Percentiles rank a stretch among this genome's conserved stretches.
Evolutionary conservation across 2,888 invertebrate species (phyloP).

Genomic region (Leptopilina syphax): DNA sequence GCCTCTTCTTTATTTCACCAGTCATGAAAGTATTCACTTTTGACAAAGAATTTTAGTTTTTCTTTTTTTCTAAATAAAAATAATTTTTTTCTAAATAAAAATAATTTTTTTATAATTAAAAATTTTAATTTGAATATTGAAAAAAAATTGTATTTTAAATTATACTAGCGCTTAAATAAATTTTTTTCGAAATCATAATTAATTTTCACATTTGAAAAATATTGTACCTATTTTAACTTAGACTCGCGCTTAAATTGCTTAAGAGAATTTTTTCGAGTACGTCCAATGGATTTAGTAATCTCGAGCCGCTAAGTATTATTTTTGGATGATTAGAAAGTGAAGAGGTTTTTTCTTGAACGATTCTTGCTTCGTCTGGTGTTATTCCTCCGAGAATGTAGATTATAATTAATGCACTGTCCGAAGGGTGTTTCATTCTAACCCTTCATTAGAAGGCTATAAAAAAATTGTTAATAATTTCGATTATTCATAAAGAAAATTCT

Average conservation of each 20-base stretch:
- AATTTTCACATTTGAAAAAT: no score
- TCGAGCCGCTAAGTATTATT: conserved; percentile 71
- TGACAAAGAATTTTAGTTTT: no score
- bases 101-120: no score
- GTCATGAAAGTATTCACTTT: no score
- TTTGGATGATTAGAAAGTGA: conserved; percentile 53
- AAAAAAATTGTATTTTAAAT: no score
- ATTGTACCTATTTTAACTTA: neutral
- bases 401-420: conserved; percentile 82
- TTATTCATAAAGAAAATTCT: neutral
- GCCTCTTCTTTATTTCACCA: no score
- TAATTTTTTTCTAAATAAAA: no score
- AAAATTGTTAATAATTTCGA: conserved; percentile 41
- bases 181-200: no score
- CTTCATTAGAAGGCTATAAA: conserved; percentile 80
- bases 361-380: conserved; percentile 81
- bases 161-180: no score
- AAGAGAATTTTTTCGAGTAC: conserved; percentile 69
- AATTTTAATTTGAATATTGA: no score
- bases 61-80: no score
- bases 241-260: conserved; percentile 60
- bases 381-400: conserved; percentile 84
- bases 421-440: conserved; percentile 79
- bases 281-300: conserved; percentile 70
- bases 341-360: conserved; percentile 73